Percentiles rank a stretch among this genome's conserved stretches.
These are phyloP conservation scores for Patella vulgata DNA, from an alignment of 1,140 invertebrate species.

Conservation along the genomic window DNA sequence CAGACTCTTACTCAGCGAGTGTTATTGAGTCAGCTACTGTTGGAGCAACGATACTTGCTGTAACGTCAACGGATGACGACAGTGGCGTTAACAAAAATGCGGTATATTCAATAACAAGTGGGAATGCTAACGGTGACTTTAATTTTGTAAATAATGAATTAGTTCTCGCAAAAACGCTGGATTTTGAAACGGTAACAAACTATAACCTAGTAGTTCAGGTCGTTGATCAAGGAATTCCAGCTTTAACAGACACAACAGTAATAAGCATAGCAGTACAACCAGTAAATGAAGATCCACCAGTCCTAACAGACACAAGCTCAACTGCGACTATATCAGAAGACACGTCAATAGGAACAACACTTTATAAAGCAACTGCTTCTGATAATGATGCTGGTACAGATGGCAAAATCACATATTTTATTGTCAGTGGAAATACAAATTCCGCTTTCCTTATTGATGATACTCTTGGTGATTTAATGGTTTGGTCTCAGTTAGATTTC, in stretches of 20 bases:
- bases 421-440: constrained; percentile 18
- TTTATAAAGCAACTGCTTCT: constrained; percentile 26
- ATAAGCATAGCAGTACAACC: constrained; percentile 27
- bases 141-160: constrained; percentile 20
- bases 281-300: constrained; percentile 27
- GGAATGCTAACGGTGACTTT: constrained; percentile 24
- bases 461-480: constrained; percentile 21
- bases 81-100: constrained; percentile 14
- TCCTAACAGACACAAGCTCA: constrained; percentile 13
- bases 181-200: background rate
- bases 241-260: constrained; percentile 9
- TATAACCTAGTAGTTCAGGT: constrained; percentile 19
- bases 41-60: constrained; percentile 25
- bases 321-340: constrained; percentile 15
- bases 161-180: constrained; percentile 15
- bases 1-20: constrained; percentile 28
- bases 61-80: constrained; percentile 40
- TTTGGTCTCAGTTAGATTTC: constrained; percentile 34
- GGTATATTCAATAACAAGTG: constrained; percentile 22
- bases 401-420: constrained; percentile 26
- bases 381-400: constrained; percentile 32
- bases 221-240: constrained; percentile 22
- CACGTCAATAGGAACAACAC: constrained; percentile 12
- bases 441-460: constrained; percentile 22
- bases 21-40: constrained; percentile 35